Conservation (phyloP, 2,888 invertebrate genomes). For the Bombylius discolor region DNA sequence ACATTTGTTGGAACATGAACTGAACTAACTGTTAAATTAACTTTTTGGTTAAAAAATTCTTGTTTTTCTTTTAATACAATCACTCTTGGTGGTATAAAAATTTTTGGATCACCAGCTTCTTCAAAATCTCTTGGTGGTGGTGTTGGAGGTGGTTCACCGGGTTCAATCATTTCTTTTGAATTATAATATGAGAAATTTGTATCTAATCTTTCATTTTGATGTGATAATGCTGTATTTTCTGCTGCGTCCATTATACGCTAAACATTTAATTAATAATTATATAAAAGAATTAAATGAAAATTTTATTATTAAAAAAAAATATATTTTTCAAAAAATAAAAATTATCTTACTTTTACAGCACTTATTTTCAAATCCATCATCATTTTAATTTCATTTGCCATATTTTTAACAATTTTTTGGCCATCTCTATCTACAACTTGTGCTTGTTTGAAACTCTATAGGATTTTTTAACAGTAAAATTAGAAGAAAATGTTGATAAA, state of each 20-base stretch:
- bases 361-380: slow-evolving; percentile 84
- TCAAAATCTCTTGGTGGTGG: slow-evolving; percentile 39
- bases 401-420: slow-evolving; percentile 62
- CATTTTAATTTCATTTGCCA: slow-evolving; percentile 69
- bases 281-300: no score
- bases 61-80: slow-evolving; percentile 53
- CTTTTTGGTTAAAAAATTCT: slow-evolving; percentile 65
- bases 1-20: slow-evolving; percentile 95
- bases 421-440: slow-evolving; percentile 65
- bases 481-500: slow-evolving; percentile 17
- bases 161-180: slow-evolving; percentile 54
- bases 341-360: slow-evolving; percentile 55
- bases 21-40: slow-evolving; percentile 68
- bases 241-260: slow-evolving; percentile 80
- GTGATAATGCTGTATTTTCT: slow-evolving; percentile 62
- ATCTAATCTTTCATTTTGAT: slow-evolving; percentile 43
- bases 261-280: neutral
- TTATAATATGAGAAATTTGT: slow-evolving; percentile 53
- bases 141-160: slow-evolving; percentile 40
- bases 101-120: slow-evolving; percentile 45
- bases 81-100: slow-evolving; percentile 44
- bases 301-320: no score
- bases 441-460: slow-evolving; percentile 65
- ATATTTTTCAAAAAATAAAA: no score
- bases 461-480: no score